Base-by-base conservation (phyloP, 2,888 invertebrate genomes). In the Heliconius ethilla region DNA sequence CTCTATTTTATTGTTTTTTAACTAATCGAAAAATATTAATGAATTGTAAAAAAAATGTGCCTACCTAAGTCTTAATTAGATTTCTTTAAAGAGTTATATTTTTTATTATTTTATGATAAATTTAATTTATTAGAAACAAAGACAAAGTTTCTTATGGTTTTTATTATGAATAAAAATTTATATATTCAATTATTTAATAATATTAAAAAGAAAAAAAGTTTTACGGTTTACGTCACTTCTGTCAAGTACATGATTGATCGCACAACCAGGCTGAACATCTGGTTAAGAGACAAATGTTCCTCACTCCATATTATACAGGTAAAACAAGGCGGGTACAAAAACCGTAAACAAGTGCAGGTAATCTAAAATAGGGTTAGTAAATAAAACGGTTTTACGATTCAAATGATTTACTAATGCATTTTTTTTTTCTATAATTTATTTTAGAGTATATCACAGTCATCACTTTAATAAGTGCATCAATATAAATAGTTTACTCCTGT, bases 401-500 rank as follows among this genome's bases (percentile, higher is more conserved):
- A 79, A 81, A 82, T 87, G 87, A 88, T 90, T 91, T 90, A 90
- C 90, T 92, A 92, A 92, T 91, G 87, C 89, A 89, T 91, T 87
- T 89, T 89, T 89, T 89, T 86, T 89, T 89, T 87, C 88, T 91
- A 89, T 89, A 87, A 82, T 84, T 87, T 86, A 88, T 89, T 91
- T 92, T 92, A 87, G 90, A 92, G 91, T 93, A 93, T 94, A 94
- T 94, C 94, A 94, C 94, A 94, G 94, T 94, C 91, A 89, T 91
- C 93, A 93, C 92, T 93, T 94, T 90, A 93, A 87, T 89, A 92
- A 93, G 92, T 93, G 92, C 91, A 89, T 90, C 87, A 89, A 89
- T 86, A 87, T 89, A 88, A 87, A 87, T 86, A 86, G 85, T 86
- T 84, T 86, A 87, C 83, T 83, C 83, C 84, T 84, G 83, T 84